These are phyloP conservation scores for Epizoanthus rinbou DNA, from an alignment of 92 coral and sea anemone genomes.

Conservation along the genomic window DNA sequence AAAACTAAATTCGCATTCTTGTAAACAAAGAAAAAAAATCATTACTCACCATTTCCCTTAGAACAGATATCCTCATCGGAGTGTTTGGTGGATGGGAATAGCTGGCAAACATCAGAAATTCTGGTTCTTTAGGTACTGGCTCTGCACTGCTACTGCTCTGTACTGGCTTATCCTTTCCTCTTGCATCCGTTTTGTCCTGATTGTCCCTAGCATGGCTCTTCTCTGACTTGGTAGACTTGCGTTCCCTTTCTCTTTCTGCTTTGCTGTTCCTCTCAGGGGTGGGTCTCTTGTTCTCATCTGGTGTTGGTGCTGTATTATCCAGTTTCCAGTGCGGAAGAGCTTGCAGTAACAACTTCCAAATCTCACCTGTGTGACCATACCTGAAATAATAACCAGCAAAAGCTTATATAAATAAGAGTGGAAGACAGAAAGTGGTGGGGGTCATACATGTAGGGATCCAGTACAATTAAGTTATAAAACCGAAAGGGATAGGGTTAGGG, in stretches of 20 bases:
- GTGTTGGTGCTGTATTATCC: conserved; percentile 88
- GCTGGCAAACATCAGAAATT: conserved; percentile 93
- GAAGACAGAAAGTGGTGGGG: background rate
- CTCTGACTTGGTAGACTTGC: conserved; percentile 75
- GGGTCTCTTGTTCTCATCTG: conserved; percentile 64
- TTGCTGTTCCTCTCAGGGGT: conserved; percentile 52
- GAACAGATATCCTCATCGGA: conserved; percentile 82
- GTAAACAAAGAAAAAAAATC: background rate
- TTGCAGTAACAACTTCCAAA: conserved; percentile 87
- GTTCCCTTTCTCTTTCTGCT: conserved; percentile 75
- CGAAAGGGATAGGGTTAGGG: no score
- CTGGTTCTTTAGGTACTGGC: conserved; percentile 74
- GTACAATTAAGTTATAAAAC: no score
- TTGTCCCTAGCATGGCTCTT: conserved; percentile 60
- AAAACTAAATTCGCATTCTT: no score
- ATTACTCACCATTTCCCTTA: conserved; percentile 87
- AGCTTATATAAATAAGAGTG: background rate
- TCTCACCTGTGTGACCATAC: conserved; percentile 83
- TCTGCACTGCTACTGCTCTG: no score
- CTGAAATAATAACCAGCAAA: conserved; percentile 40
- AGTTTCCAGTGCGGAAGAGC: conserved; percentile 93
- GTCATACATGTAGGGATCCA: no score
- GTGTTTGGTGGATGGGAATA: conserved; percentile 85
- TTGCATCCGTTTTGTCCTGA: conserved; percentile 47
- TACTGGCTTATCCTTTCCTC: conserved; percentile 72